Evolutionary conservation across 2,797 vertebrate genomes (phyloP), one percentile per base, ranked within the genome.

Genomic region (Enteromius paludinosus): DNA sequence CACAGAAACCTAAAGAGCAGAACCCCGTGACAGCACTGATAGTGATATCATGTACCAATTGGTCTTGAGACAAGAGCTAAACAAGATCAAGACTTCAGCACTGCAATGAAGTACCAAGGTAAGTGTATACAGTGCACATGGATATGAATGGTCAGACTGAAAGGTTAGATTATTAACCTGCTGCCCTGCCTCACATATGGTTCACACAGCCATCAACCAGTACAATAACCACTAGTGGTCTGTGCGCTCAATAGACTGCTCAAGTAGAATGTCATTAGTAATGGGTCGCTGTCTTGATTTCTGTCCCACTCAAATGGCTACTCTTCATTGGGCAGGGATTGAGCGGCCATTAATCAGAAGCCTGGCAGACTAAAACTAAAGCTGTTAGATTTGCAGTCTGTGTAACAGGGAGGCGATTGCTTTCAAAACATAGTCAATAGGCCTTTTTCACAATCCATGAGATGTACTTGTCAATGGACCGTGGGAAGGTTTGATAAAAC

Each of bases 241-340:
- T 90, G 88, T 91, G 89, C 90, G 87, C 90, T 90, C 91, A 90
- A 93, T 93, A 92, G 92, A 92, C 92, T 93, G 93, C 93, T 94
- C 91, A 90, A 93, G 90, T 94, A 93, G 88, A 93, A 94, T 92
- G 93, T 93, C 94, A 95, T 95, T 95, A 95, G 94, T 94, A 93
- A 87, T 90, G 92, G 93, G 93, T 95, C 93, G 92, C 85, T 45
- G 90, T 87, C 87, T 85, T 90, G 92, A 92, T 93, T 92, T 92
- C 88, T 92, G 90, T 87, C 90, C 92, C 91, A 90, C 92, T 92
- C 91, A 90, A 92, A 93, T 92, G 83, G 83, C 84, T 94, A 90
- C 91, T 92, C 94, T 93, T 90, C 92, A 93, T 90, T 90, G 94
- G 91, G 92, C 92, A 91, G 88, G 83, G 89, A 92, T 88, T 90